These are phyloP conservation scores for Hyposoter didymator DNA, from an alignment of 2,888 invertebrate genomes.

Conservation along the genomic window DNA sequence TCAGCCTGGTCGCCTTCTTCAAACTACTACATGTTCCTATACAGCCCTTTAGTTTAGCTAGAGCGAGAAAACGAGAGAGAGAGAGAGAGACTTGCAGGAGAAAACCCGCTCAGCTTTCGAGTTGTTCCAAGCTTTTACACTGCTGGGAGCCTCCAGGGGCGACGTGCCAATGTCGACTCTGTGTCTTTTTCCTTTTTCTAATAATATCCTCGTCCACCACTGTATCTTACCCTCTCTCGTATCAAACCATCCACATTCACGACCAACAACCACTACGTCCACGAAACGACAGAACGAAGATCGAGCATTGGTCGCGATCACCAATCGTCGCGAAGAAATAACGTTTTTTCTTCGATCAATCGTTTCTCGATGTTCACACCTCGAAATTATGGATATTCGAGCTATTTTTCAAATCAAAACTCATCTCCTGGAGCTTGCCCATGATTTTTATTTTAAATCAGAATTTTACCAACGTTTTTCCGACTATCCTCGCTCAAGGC, in stretches of 20 bases:
- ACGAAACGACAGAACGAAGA: neutral
- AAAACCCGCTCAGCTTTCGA: constrained; percentile 46
- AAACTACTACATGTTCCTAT: constrained; percentile 13
- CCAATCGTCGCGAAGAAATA: neutral
- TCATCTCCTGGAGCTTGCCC: neutral
- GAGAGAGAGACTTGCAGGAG: neutral
- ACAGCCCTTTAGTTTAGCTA: constrained; percentile 37
- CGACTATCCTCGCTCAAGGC: neutral
- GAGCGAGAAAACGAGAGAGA: constrained; percentile 12
- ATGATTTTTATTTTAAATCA: no score
- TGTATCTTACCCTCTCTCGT: constrained; percentile 35
- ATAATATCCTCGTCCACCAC: constrained; percentile 16
- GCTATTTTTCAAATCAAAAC: neutral
- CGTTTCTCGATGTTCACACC: neutral
- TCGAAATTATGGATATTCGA: neutral
- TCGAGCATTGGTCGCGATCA: neutral
- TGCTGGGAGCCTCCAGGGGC: constrained; percentile 48
- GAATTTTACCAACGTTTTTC: no score
- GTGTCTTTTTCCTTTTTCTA: constrained; percentile 10
- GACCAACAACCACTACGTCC: neutral
- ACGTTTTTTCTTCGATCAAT: neutral
- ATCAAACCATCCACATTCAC: constrained; percentile 1
- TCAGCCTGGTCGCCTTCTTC: constrained; percentile 51
- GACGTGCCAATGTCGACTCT: constrained; percentile 55
- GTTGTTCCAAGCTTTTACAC: constrained; percentile 62